Base-by-base conservation (phyloP, 2,797 vertebrate species). In the Chloroceryle inda region DNA sequence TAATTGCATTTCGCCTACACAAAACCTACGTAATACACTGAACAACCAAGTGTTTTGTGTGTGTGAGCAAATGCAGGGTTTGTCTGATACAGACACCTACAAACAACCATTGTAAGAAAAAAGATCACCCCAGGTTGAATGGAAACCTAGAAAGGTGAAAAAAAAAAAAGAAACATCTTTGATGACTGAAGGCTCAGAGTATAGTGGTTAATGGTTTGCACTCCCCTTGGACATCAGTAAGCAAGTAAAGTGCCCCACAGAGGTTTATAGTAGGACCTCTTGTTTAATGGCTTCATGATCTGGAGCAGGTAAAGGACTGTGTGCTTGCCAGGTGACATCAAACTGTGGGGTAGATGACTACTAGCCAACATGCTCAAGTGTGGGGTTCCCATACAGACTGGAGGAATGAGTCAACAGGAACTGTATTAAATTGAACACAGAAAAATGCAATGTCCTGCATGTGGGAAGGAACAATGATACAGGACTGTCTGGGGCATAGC, bases 211-310 rank as follows among this genome's bases (percentile, higher is more conserved):
- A 66, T 8, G 24, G 16, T 31, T 63, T 86, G 45, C 19, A 40
- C 31, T 72, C 45, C 44, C 75, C 13, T 29, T 58, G 14, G 5
- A 20, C 40, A 33, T 42, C 49, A 74, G 29, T 13, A 84, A 86
- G 15, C 13, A 81, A 87, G 37, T 0, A 0, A 49, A 88, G 56
- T 11, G 49, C 61, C 31, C 61, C 31, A 63, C 0, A 20, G 49
- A 59, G 31, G 58, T 78, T 55, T 79, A 19, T 1, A 61, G 15
- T 5, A 63, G 52, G 33, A 49, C 33, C 14, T 63, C 50, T 79
- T 0, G 0, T 56, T 55, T 40, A 66, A 24, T 18, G 40, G 63
- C 27, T 74, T 63, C 22, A 44, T 23, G 26, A 61, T 31, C 58
- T 67, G 64, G n/a, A 56, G 33, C 47, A 77, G 58, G 18, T 33